phyloP scores from a whole-genome alignment of 2,888 invertebrate species.

The Cataglyphis altisquamis region DNA sequence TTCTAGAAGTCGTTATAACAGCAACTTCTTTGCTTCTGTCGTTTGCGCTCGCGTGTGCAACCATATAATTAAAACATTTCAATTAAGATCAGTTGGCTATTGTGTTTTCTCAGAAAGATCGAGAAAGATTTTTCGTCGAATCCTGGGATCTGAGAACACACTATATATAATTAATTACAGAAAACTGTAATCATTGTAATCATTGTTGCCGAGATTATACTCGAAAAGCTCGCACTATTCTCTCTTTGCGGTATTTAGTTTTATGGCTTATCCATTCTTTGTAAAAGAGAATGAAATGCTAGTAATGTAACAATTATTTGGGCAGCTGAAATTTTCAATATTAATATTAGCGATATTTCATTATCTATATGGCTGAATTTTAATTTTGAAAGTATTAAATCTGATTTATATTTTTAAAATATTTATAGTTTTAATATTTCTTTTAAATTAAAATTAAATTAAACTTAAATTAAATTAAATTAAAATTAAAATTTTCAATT shows the following conservation, averaged over 20 bases:
- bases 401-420: neutral
- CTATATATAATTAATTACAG: slow-evolving; percentile 68
- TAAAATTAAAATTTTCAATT: neutral
- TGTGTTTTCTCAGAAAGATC: slow-evolving; percentile 56
- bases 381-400: neutral
- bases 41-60: neutral
- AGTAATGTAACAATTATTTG: slow-evolving; percentile 8
- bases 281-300: neutral
- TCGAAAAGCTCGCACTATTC: neutral
- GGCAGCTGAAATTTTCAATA: neutral
- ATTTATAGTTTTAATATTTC: neutral
- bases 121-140: slow-evolving; percentile 70
- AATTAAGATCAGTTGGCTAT: slow-evolving; percentile 71
- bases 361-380: neutral
- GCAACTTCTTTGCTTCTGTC: slow-evolving; percentile 18
- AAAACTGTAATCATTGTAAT: slow-evolving; percentile 64
- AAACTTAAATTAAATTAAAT: too few relatives aligned
- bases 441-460: neutral
- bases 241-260: slow-evolving; percentile 14
- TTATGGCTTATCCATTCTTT: slow-evolving; percentile 9
- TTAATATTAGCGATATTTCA: neutral
- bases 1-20: slow-evolving; percentile 30
- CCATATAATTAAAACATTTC: slow-evolving; percentile 71
- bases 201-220: slow-evolving; percentile 5
- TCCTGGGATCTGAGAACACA: slow-evolving; percentile 67